Percentiles rank a stretch among this genome's conserved stretches.
Evolutionary conservation across 1,140 invertebrate genomes (phyloP).

Genomic region (Diachasmimorpha longicaudata): DNA sequence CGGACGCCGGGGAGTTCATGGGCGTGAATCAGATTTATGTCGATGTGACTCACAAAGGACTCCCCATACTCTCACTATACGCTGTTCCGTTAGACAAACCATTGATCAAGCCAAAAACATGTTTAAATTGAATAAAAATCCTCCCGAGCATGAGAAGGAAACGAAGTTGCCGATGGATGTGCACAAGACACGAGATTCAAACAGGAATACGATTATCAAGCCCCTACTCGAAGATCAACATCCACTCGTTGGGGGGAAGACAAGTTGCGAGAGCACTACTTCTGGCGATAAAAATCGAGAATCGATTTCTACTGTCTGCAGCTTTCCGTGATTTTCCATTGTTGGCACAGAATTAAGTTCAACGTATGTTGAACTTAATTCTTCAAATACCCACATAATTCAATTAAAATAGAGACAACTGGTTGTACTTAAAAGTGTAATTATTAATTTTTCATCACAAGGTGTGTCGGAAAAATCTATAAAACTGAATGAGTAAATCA

Average conservation of each 20-base stretch:
- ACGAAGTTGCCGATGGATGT: conserved; percentile 23
- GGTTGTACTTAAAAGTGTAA: too few species aligned
- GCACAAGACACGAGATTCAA: conserved; percentile 10
- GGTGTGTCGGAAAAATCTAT: too few species aligned
- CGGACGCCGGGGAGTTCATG: neutral
- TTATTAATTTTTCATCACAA: too few species aligned
- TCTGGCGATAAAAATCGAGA: conserved; percentile 23
- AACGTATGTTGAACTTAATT: too few species aligned
- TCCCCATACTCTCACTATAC: neutral
- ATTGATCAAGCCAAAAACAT: conserved; percentile 39
- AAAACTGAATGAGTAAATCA: too few species aligned
- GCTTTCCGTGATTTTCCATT: neutral
- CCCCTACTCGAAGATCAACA: conserved; percentile 29
- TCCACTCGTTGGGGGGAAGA: conserved; percentile 17
- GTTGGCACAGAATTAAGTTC: neutral
- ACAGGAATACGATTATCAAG: conserved; percentile 15
- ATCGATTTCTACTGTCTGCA: conserved; percentile 31
- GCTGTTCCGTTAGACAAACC: conserved; percentile 20
- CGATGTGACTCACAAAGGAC: conserved; percentile 11
- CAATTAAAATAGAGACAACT: too few species aligned
- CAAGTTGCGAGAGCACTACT: conserved; percentile 26
- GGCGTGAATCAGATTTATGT: conserved; percentile 6
- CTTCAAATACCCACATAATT: too few species aligned
- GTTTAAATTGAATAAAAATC: conserved; percentile 29
- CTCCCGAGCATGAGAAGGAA: neutral